These are phyloP conservation scores for Augiades crinisus DNA, from an alignment of 2,888 invertebrate genomes.

Conservation along the genomic window DNA sequence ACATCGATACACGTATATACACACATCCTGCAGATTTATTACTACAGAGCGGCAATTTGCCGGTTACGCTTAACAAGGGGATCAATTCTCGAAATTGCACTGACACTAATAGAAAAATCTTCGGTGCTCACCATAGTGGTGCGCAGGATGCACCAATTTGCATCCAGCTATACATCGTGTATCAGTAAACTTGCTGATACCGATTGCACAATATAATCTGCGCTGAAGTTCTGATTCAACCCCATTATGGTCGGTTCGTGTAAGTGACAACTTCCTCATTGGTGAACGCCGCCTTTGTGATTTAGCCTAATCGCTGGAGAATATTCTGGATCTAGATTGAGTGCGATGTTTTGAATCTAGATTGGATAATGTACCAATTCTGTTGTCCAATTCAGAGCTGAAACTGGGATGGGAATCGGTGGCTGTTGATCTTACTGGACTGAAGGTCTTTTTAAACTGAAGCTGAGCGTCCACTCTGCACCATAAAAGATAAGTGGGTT, in stretches of 20 bases:
- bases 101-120: conserved; percentile 23
- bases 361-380: conserved; percentile 24
- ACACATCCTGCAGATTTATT: conserved; percentile 18
- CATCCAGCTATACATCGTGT: conserved; percentile 10
- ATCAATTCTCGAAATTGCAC: conserved; percentile 22
- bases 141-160: conserved; percentile 21
- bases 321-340: conserved; percentile 25
- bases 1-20: background rate
- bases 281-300: conserved; percentile 32
- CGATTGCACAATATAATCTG: conserved; percentile 24
- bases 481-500: too few species aligned
- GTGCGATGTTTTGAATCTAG: conserved; percentile 21
- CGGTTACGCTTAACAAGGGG: conserved; percentile 14
- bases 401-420: conserved; percentile 3
- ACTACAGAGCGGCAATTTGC: conserved; percentile 3
- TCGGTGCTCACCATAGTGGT: conserved; percentile 1
- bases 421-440: background rate
- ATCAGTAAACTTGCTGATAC: conserved; percentile 16
- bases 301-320: conserved; percentile 39
- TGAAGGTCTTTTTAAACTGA: too few species aligned
- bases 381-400: background rate
- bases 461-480: too few species aligned
- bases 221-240: conserved; percentile 27
- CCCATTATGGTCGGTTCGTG: conserved; percentile 43
- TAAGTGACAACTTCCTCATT: conserved; percentile 63